Base-by-base conservation (phyloP, 2,113 vertebrate genomes). In the Xyrauchen texanus region DNA sequence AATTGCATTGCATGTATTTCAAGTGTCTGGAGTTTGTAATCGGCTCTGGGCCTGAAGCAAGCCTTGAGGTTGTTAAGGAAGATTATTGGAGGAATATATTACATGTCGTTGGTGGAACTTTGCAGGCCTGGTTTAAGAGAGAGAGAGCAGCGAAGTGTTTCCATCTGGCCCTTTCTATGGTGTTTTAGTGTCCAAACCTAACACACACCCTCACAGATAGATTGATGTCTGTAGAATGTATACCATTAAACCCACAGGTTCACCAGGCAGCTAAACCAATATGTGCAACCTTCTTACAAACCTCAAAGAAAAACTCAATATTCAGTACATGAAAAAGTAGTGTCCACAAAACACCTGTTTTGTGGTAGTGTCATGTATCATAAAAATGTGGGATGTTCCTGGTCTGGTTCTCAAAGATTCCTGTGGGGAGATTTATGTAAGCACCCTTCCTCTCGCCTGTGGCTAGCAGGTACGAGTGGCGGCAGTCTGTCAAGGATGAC, bases 391-490 rank as follows among this genome's bases (percentile, higher is more conserved):
- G 49, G 16, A 53, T 15, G 71, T 68, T 49, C 44, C 62, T 82
- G 80, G 77, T 58, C 13, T 57, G 84, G 78, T 87, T 89, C 87
- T 87, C 89, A 85, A 60, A 83, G 88, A 88, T 90, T 89, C 90
- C 82, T 85, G 65, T 3, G 8, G 8, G 75, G 81, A 88, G 86
- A 91, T 93, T 91, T 90, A 93, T 85, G 85, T 63, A 85, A 82
- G 72, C 11, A 78, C 87, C 88, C 73, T 77, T 77, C 87, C 85
- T 85, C 75, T 87, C 76, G 82, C 93, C 92, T 91, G 88, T 88
- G 92, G 90, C 90, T 87, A 34, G 86, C 90, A 91, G 90, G 93
- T 93, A 91, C 83, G 86, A 90, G 87, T 90, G 93, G 90, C 88
- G 86, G 90, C 88, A 84, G 88, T 88, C 85, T 94, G 93, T 93